phyloP scores from a whole-genome alignment of 2,888 invertebrate genomes.

The Cephus runcator region DNA sequence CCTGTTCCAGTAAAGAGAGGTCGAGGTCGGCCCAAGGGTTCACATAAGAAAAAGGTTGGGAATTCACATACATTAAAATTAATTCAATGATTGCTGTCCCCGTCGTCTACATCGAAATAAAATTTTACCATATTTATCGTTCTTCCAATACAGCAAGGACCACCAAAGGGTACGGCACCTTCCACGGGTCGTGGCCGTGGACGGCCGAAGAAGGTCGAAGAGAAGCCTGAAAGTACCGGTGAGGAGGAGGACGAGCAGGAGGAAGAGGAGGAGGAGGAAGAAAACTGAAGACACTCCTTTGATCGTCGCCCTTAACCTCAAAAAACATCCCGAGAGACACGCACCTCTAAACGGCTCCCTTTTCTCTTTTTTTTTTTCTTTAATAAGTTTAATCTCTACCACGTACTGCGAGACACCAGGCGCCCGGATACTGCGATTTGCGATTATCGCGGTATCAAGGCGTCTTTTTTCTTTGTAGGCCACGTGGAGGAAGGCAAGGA shows the following conservation, averaged over 20 bases:
- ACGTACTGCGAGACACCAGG: not conserved
- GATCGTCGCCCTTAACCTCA: slow-evolving; percentile 13
- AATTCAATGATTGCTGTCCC: not conserved
- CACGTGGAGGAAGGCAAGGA: slow-evolving; percentile 16
- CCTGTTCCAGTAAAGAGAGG: slow-evolving; percentile 60
- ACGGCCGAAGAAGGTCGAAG: slow-evolving; percentile 61
- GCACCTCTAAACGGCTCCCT: slow-evolving; percentile 9
- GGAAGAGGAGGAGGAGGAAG: slow-evolving; percentile 62
- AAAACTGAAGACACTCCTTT: slow-evolving; percentile 45
- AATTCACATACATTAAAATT: not conserved
- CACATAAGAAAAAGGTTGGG: slow-evolving; percentile 61
- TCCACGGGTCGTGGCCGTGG: slow-evolving; percentile 59
- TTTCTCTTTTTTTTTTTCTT: slow-evolving; percentile 12
- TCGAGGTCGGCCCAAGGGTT: slow-evolving; percentile 61
- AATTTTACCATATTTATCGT: slow-evolving; percentile 28
- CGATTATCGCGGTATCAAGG: not conserved
- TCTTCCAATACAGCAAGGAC: slow-evolving; percentile 37
- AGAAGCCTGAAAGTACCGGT: slow-evolving; percentile 62
- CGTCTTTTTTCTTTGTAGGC: not conserved
- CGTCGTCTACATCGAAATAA: not conserved
- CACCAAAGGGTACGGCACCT: slow-evolving; percentile 46
- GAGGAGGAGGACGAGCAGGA: slow-evolving; percentile 63
- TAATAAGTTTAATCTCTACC: not conserved
- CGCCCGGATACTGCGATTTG: not conserved
- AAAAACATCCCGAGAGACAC: slow-evolving; percentile 9